Conservation (phyloP, 2,888 invertebrate genomes). For the Amiota minor region DNA sequence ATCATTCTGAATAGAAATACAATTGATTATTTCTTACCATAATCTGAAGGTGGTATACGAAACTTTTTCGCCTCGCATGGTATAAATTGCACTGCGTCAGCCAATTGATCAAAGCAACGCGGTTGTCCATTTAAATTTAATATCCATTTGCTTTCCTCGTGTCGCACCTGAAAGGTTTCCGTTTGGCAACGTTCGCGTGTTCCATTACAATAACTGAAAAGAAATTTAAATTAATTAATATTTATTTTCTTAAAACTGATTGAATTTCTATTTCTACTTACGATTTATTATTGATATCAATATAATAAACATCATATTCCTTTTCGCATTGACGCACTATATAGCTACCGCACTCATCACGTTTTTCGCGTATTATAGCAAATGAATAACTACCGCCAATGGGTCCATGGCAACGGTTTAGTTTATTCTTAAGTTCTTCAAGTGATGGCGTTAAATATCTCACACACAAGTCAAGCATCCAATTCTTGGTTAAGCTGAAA, state of each 20-base stretch:
- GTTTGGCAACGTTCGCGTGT: constrained; percentile 76
- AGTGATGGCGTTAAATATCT: constrained; percentile 87
- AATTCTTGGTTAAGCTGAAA: constrained; percentile 84
- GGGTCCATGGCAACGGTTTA: constrained; percentile 89
- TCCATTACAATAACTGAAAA: constrained; percentile 25
- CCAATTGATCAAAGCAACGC: constrained; percentile 61
- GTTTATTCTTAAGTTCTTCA: constrained; percentile 77
- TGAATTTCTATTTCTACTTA: constrained; percentile 65
- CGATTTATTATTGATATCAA: constrained; percentile 87
- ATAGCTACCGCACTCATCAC: constrained; percentile 85
- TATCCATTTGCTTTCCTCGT: constrained; percentile 64
- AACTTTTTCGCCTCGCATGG: constrained; percentile 61
- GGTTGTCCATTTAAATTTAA: constrained; percentile 61
- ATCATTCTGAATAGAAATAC: too few species aligned
- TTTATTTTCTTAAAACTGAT: background rate
- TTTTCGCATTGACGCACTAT: constrained; percentile 88
- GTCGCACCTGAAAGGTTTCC: constrained; percentile 80
- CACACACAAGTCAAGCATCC: constrained; percentile 92
- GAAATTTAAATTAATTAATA: background rate
- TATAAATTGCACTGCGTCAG: constrained; percentile 68
- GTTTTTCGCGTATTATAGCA: constrained; percentile 86
- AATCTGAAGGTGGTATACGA: constrained; percentile 88
- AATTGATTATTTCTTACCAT: constrained; percentile 77
- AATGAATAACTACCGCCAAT: constrained; percentile 90
- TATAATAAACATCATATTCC: constrained; percentile 84